phyloP scores from a whole-genome alignment of 2,113 vertebrate species.

The Arothron firmamentum region DNA sequence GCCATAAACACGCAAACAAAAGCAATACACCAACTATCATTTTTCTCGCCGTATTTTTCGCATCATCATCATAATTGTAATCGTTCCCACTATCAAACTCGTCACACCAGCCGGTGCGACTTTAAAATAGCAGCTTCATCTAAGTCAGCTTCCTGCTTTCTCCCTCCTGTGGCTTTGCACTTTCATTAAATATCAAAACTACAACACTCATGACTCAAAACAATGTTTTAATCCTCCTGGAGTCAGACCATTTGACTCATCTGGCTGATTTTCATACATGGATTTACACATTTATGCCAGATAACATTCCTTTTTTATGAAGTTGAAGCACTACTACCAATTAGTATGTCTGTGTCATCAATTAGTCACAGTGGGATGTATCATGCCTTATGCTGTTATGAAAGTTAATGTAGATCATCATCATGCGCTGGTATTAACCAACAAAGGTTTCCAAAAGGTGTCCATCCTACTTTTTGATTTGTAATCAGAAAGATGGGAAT shows the following conservation, averaged over 20 bases:
- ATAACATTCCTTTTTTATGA: not conserved
- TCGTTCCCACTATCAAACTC: conserved; percentile 10
- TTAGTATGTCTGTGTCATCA: too few relatives aligned
- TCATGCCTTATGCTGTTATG: too few relatives aligned
- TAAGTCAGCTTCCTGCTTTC: conserved; percentile 32
- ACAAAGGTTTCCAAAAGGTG: not conserved
- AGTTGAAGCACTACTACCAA: too few relatives aligned
- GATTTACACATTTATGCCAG: not conserved
- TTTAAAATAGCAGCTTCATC: conserved; percentile 32
- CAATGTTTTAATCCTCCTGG: not conserved
- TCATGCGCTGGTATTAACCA: too few relatives aligned
- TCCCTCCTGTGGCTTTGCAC: conserved; percentile 9
- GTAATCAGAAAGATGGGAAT: too few relatives aligned
- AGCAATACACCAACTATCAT: not conserved
- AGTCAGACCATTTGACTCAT: too few relatives aligned
- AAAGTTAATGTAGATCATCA: too few relatives aligned
- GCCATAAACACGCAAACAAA: conserved; percentile 10
- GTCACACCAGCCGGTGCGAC: conserved; percentile 10
- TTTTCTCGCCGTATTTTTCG: not conserved
- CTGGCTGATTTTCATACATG: too few relatives aligned
- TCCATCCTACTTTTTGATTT: not conserved
- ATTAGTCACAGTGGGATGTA: too few relatives aligned
- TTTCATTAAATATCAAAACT: conserved; percentile 28
- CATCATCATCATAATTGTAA: conserved; percentile 12
- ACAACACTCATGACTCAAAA: conserved; percentile 7